A percentile compares a stretch with the other conserved stretches of the same genome.
Conservation (phyloP, 1,140 invertebrate species). For the Halictus rubicundus region DNA sequence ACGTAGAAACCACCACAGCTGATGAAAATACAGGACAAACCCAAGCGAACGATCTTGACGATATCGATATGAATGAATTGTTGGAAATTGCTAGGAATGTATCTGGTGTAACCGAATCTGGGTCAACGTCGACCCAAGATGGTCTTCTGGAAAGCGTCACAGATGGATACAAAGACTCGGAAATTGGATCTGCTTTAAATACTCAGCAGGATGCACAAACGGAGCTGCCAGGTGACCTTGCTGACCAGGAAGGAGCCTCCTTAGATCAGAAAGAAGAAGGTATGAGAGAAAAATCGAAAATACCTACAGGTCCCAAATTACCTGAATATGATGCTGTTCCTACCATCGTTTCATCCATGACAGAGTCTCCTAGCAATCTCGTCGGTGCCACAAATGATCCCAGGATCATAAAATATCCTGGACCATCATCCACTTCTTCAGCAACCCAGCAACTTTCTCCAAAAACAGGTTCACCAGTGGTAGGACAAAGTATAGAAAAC, state of each 20-base stretch:
- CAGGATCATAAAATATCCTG: not conserved
- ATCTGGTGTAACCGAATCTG: not conserved
- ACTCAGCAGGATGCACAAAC: not conserved
- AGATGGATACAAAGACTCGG: no score
- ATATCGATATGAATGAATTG: slow-evolving; percentile 13
- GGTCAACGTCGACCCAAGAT: no score
- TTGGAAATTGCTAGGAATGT: slow-evolving; percentile 10
- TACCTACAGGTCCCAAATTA: no score
- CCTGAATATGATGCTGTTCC: no score
- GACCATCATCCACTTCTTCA: not conserved
- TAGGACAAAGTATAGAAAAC: no score
- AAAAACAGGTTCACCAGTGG: no score
- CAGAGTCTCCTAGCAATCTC: not conserved
- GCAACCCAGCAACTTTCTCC: no score
- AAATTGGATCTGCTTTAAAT: not conserved
- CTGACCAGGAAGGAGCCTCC: no score
- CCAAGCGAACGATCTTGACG: not conserved
- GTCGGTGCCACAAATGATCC: not conserved
- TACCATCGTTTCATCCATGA: not conserved
- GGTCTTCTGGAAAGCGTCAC: no score
- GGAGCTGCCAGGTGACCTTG: not conserved
- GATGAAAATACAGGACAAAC: not conserved
- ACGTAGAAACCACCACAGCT: not conserved
- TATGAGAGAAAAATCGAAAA: not conserved
- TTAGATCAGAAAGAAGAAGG: not conserved